A percentile compares a stretch with the other conserved stretches of the same genome.
These are phyloP conservation scores for Dusona sp. DNA, from an alignment of 2,888 invertebrate species.

Conservation along the genomic window DNA sequence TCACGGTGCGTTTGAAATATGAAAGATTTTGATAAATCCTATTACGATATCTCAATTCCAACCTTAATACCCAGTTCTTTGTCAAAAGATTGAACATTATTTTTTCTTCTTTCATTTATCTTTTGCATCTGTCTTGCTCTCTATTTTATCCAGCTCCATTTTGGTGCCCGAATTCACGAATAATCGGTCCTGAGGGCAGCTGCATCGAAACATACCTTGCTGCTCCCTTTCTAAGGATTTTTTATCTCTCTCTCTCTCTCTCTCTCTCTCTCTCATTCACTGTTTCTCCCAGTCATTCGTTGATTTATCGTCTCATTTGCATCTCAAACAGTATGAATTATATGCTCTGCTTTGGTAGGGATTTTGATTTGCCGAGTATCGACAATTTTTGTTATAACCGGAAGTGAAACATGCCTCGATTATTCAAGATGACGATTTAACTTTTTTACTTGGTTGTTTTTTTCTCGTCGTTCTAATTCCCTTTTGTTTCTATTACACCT, in stretches of 20 bases:
- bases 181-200: conserved; percentile 69
- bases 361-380: conserved; percentile 42
- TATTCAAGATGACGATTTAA: conserved; percentile 24
- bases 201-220: conserved; percentile 46
- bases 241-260: conserved; percentile 45
- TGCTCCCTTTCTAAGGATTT: conserved; percentile 43
- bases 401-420: conserved; percentile 18
- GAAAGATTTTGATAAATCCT: conserved; percentile 11
- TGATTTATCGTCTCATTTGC: conserved; percentile 84
- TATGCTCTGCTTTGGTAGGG: conserved; percentile 23
- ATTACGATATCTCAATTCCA: conserved; percentile 8
- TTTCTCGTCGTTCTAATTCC: conserved; percentile 13
- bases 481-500: conserved; percentile 63
- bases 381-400: conserved; percentile 38
- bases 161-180: conserved; percentile 64
- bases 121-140: conserved; percentile 41
- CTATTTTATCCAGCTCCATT: conserved; percentile 55
- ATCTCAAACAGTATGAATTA: conserved; percentile 67
- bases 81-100: conserved; percentile 17
- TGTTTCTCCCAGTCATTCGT: conserved; percentile 73
- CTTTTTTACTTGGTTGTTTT: conserved; percentile 1
- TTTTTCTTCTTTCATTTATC: conserved; percentile 46
- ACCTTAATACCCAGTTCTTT: not conserved
- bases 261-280: conserved; percentile 41
- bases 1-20: not conserved